Evolutionary conservation across 2,888 invertebrate genomes (phyloP), one percentile per base, ranked within the genome.

Genomic region (Scaptomyza caliginosa): DNA sequence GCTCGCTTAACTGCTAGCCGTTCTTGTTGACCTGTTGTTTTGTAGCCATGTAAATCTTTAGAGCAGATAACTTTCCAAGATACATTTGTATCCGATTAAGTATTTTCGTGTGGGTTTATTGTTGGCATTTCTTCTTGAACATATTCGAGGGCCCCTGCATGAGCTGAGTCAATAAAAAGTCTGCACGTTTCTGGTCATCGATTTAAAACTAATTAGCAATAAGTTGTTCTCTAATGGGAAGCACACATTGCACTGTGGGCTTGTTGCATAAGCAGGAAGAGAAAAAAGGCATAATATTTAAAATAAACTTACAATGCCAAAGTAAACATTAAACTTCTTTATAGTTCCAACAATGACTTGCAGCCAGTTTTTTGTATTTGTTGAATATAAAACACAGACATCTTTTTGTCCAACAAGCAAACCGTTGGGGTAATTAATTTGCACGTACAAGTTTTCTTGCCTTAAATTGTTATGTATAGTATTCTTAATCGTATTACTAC

Each of bases 131-230:
- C 3, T 49, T 40, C 16, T 30, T 13, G 28, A 30, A 28, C 2
- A 19, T 30, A 49, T 19, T 48, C 7, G 21, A n/a, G 2, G 16
- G 17, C 17, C 40, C 11, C 17, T 21, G 17, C n/a, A 26, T 19
- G 19, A 40, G 10, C 54, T 38, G 30, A 30, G 67, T 26, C 59
- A 56, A 28, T 49, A 34, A 26, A 52, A 40, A 54, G 38, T 60
- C 49, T 57, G 66, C 76, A 74, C 74, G 71, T 65, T 57, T 46
- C 43, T 74, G 68, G 73, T 58, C 76, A 78, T 87, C 78, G 86
- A 84, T 77, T 75, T 75, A 74, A 74, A 88, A 85, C 88, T 85
- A 89, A 89, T 89, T 89, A 89, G 77, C 77, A 85, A 82, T 78
- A 77, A 85, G 76, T 87, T 89, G 71, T 74, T 74, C 67, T 79